These are phyloP conservation scores for Chrysopa pallens DNA, from an alignment of 1,140 invertebrate species.

Conservation along the genomic window DNA sequence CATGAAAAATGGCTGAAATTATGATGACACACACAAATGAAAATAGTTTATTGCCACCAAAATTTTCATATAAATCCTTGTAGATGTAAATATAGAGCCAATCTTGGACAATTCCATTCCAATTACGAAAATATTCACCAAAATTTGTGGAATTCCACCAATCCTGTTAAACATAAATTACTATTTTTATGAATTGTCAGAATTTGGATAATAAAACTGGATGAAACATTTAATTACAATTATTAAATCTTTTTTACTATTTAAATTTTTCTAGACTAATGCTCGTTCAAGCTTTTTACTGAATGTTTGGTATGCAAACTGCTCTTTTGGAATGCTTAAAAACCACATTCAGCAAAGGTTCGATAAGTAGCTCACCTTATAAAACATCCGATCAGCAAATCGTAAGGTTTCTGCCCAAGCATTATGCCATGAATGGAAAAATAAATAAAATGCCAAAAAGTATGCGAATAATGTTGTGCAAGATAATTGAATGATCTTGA, in stretches of 20 bases:
- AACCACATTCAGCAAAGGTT: too few relatives aligned
- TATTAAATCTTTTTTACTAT: too few relatives aligned
- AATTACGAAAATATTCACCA: conserved; percentile 65
- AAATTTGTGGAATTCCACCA: conserved; percentile 84
- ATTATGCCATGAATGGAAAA: conserved; percentile 81
- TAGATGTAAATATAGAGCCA: conserved; percentile 87
- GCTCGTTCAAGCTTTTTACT: too few relatives aligned
- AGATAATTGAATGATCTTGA: conserved; percentile 50
- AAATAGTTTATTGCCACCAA: conserved; percentile 25
- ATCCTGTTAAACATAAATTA: conserved; percentile 48
- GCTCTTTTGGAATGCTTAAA: too few relatives aligned
- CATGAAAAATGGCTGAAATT: conserved; percentile 60
- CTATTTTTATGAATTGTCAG: too few relatives aligned
- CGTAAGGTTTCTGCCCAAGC: conserved; percentile 68
- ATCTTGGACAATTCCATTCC: conserved; percentile 85
- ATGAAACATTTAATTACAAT: too few relatives aligned
- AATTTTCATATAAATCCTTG: conserved; percentile 47
- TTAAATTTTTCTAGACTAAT: too few relatives aligned
- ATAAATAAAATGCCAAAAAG: conserved; percentile 42
- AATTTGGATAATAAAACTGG: too few relatives aligned
- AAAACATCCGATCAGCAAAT: conserved; percentile 75
- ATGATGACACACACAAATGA: conserved; percentile 34
- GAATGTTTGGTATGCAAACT: too few relatives aligned
- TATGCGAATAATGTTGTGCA: conserved; percentile 53
- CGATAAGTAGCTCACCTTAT: conserved; percentile 47